phyloP scores from a whole-genome alignment of 2,113 vertebrate species.

The Microcebus griseorufus region DNA sequence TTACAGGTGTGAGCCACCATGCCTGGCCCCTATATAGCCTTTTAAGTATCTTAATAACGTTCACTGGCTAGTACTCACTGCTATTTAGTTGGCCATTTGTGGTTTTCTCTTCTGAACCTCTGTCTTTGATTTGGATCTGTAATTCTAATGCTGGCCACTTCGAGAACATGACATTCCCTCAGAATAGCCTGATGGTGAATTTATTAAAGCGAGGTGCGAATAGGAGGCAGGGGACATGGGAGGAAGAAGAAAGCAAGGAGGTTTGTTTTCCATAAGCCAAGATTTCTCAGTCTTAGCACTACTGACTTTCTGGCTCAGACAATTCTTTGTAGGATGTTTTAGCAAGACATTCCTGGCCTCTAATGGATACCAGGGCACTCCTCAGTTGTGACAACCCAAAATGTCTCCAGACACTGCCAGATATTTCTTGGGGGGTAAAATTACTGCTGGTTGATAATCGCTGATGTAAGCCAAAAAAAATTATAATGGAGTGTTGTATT shows the following conservation, averaged over 20 bases:
- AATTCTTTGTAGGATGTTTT: not conserved
- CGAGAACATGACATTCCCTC: not conserved
- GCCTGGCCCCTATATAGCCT: not conserved
- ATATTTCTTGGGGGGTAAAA: not conserved
- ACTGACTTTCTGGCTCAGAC: not conserved
- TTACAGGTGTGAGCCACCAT: too few relatives aligned
- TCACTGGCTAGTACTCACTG: not conserved
- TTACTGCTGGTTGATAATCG: not conserved
- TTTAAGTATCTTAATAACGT: not conserved
- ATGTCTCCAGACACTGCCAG: not conserved
- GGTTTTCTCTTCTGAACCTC: not conserved
- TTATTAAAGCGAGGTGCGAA: not conserved
- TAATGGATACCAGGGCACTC: not conserved
- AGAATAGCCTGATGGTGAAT: not conserved
- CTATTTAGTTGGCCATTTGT: slow-evolving; percentile 14
- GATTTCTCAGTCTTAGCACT: not conserved
- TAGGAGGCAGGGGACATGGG: too few relatives aligned
- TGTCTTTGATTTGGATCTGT: slow-evolving; percentile 16
- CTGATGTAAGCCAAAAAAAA: not conserved
- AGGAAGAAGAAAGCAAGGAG: not conserved
- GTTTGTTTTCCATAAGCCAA: not conserved
- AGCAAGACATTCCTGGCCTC: not conserved
- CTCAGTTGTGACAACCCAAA: not conserved
- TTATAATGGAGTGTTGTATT: not conserved
- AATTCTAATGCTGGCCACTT: slow-evolving; percentile 10